These are phyloP conservation scores for Mesocentrotus franciscanus DNA, from an alignment of 53 echinoderm and acorn worm genomes.

Conservation along the genomic window DNA sequence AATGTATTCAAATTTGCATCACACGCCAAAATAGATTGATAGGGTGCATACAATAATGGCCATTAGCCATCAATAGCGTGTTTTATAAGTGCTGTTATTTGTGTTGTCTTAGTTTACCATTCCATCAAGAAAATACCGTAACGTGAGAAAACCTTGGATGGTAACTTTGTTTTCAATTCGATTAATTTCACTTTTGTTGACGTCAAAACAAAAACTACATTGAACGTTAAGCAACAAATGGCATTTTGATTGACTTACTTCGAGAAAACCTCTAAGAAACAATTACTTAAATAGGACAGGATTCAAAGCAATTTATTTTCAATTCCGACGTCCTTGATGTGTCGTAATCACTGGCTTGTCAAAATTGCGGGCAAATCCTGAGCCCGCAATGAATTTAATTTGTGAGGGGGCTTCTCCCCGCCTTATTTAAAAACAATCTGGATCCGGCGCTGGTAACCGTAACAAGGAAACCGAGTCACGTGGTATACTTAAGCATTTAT, in stretches of 20 bases:
- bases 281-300: background rate
- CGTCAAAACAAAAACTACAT: background rate
- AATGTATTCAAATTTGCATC: background rate
- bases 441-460: background rate
- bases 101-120: background rate
- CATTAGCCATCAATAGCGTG: background rate
- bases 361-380: background rate
- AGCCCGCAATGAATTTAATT: background rate
- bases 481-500: background rate
- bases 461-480: background rate
- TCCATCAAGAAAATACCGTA: background rate
- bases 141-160: background rate
- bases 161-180: background rate
- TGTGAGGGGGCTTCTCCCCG: background rate
- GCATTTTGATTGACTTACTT: background rate
- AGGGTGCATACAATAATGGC: background rate
- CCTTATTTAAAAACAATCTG: background rate
- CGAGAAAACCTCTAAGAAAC: background rate
- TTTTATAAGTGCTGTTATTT: background rate
- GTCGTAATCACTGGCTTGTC: background rate
- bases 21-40: background rate
- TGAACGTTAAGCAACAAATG: background rate
- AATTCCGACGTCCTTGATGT: background rate
- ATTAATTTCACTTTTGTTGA: background rate
- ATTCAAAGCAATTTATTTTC: background rate